Evolutionary conservation across 2,797 vertebrate genomes (phyloP).

Genomic region (Lutjanus campechanus): DNA sequence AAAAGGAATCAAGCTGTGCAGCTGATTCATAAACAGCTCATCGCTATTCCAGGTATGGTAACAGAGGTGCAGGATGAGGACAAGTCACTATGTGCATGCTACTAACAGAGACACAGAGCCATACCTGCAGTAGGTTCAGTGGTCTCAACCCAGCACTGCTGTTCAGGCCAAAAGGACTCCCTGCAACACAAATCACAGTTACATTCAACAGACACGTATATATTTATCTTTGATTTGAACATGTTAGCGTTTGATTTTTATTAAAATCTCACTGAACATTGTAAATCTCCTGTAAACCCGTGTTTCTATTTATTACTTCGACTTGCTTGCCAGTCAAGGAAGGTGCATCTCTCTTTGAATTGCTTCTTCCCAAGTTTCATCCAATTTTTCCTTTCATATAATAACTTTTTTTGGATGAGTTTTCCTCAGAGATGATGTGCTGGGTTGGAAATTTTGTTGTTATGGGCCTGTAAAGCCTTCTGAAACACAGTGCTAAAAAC

Average conservation of each 20-base stretch:
- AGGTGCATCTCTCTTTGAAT: neutral
- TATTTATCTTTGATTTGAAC: neutral
- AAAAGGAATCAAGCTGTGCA: conserved; percentile 33
- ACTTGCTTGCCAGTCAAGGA: neutral
- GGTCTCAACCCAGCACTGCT: conserved; percentile 92
- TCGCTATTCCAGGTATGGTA: conserved; percentile 3
- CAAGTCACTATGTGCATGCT: conserved; percentile 37
- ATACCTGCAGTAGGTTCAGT: conserved; percentile 97
- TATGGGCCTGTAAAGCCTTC: neutral
- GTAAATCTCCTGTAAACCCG: neutral
- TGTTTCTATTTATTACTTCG: neutral
- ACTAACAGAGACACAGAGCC: conserved; percentile 13
- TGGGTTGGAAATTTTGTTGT: neutral
- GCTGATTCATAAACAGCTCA: conserved; percentile 9
- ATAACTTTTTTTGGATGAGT: too few relatives aligned
- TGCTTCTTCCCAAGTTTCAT: neutral
- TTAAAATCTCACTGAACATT: neutral
- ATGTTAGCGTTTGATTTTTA: neutral
- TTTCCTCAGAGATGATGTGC: neutral
- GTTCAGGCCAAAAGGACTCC: conserved; percentile 94
- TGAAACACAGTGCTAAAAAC: neutral
- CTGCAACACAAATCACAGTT: conserved; percentile 70
- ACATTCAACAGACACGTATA: neutral
- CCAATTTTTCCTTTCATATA: neutral
- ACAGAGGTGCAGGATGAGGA: conserved; percentile 28